Percentiles rank a stretch among this genome's conserved stretches.
These are phyloP conservation scores for Alligator mississippiensis DNA, from an alignment of 2,113 vertebrate genomes.

Conservation along the genomic window DNA sequence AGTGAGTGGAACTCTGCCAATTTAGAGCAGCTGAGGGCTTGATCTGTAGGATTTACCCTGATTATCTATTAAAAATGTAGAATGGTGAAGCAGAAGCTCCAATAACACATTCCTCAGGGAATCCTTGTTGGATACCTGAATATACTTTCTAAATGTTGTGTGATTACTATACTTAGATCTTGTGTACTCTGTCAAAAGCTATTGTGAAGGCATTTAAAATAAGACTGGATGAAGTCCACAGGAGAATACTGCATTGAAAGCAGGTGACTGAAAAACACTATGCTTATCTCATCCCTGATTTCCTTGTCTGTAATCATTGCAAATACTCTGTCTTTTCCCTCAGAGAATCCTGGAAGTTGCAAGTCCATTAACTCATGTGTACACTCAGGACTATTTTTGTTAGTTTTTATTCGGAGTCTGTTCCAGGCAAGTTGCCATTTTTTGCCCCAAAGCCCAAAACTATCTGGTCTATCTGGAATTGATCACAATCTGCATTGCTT, in stretches of 20 bases:
- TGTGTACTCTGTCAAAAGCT: background rate
- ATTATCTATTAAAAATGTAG: background rate
- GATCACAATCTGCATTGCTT: background rate
- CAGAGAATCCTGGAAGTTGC: background rate
- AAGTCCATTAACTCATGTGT: background rate
- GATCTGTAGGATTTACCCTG: background rate
- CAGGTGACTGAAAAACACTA: background rate
- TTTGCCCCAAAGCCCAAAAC: background rate
- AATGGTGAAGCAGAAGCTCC: background rate
- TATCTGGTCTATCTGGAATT: background rate
- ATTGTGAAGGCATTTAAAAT: background rate
- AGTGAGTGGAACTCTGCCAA: background rate
- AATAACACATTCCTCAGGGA: background rate
- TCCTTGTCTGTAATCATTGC: background rate
- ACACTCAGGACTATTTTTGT: background rate
- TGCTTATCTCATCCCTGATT: too few species aligned
- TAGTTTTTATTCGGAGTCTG: background rate
- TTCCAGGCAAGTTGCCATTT: background rate
- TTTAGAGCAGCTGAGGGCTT: background rate
- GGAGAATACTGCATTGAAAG: background rate
- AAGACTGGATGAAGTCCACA: background rate
- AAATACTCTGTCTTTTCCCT: background rate
- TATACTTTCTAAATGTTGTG: background rate
- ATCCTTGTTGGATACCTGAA: conserved; percentile 21
- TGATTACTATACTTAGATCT: background rate